Percentiles rank a stretch among this genome's conserved stretches.
These are phyloP conservation scores for Pachyrhynchus sulphureomaculatus DNA, from an alignment of 1,140 invertebrate genomes.

Conservation along the genomic window DNA sequence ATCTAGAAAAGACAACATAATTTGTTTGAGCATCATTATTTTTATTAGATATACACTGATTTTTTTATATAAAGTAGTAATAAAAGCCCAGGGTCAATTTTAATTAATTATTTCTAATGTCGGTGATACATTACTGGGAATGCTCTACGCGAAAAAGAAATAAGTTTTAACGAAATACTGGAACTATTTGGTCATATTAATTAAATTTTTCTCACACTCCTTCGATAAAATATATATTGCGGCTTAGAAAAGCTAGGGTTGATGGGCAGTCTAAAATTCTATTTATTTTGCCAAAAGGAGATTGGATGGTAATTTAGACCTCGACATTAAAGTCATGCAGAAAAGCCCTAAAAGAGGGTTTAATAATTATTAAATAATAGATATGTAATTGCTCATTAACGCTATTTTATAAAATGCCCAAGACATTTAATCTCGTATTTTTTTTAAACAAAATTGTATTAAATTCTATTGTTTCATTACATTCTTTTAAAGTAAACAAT, in stretches of 20 bases:
- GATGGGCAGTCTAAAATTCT: not conserved
- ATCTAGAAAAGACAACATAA: conserved; percentile 4
- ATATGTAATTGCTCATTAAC: conserved; percentile 1
- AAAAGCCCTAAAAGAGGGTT: not conserved
- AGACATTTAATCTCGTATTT: not conserved
- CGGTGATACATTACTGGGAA: not conserved
- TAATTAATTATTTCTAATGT: conserved; percentile 3
- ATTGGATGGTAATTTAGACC: not conserved
- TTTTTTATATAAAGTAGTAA: not conserved
- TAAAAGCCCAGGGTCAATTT: not conserved
- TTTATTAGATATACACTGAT: not conserved
- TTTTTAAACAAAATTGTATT: conserved; percentile 9
- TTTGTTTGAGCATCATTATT: not conserved
- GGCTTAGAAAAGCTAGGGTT: not conserved
- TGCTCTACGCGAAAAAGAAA: not conserved
- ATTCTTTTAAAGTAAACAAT: conserved; percentile 1
- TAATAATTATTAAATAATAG: conserved; percentile 1
- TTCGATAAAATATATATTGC: no score
- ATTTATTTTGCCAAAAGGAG: not conserved
- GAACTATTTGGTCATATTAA: not conserved
- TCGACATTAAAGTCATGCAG: not conserved
- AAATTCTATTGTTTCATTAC: conserved; percentile 4
- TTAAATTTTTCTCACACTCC: not conserved
- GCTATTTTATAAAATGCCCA: conserved; percentile 7
- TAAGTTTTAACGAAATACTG: not conserved